Evolutionary conservation across 2,888 invertebrate genomes (phyloP).

Genomic region (Tipula vernalis): DNA sequence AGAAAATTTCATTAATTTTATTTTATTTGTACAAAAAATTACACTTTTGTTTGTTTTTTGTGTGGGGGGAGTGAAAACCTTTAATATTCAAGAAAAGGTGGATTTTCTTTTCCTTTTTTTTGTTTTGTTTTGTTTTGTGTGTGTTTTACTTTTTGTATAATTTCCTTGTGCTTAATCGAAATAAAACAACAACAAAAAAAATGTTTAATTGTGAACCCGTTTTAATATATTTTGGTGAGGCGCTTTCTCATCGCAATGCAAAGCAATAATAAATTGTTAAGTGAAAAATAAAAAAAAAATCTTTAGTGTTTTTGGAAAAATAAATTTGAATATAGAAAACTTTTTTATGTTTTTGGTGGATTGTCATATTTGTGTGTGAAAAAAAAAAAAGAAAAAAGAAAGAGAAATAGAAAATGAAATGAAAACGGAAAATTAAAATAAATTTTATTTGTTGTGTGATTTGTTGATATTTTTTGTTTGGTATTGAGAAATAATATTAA

Average conservation of each 20-base stretch:
- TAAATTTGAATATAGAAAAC: neutral
- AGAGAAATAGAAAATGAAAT: neutral
- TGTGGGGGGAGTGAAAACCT: neutral
- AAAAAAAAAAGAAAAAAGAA: neutral
- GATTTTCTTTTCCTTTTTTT: neutral
- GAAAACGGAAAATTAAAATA: neutral
- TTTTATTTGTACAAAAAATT: neutral
- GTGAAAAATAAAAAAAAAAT: neutral
- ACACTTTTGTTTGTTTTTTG: neutral
- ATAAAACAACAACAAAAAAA: neutral
- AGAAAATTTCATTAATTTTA: neutral
- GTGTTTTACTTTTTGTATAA: neutral
- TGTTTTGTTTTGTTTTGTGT: too few relatives aligned
- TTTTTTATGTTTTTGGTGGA: neutral
- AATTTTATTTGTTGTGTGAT: neutral
- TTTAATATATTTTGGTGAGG: neutral
- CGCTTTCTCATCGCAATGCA: neutral
- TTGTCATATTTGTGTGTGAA: neutral
- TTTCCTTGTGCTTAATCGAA: neutral
- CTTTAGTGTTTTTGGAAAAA: neutral
- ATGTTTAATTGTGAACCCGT: neutral
- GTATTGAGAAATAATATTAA: neutral
- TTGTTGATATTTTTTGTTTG: neutral
- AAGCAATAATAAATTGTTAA: neutral
- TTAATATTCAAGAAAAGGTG: neutral